Evolutionary conservation across 1,140 invertebrate species (phyloP).

Genomic region (Trachymyrmex cornetzi): DNA sequence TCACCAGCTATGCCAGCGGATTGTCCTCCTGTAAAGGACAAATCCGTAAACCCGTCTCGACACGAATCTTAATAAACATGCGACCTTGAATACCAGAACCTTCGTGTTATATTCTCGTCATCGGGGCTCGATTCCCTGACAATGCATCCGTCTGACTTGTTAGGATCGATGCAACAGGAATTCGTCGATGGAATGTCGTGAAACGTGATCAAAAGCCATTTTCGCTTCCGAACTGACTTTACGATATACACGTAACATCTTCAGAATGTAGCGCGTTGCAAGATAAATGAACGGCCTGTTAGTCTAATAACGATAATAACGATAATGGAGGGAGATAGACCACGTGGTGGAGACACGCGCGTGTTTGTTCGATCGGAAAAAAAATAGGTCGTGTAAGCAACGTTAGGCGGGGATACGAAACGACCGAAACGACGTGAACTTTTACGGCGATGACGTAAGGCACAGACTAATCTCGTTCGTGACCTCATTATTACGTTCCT

Average conservation of each 20-base stretch:
- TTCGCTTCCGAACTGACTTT: slow-evolving; percentile 2
- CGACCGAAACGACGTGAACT: slow-evolving; percentile 34
- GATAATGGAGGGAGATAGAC: too few relatives aligned
- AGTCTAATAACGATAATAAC: slow-evolving; percentile 1
- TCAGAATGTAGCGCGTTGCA: too few relatives aligned
- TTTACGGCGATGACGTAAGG: slow-evolving; percentile 58
- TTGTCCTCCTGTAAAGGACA: slow-evolving; percentile 48
- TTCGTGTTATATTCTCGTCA: slow-evolving; percentile 66
- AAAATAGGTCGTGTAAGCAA: slow-evolving; percentile 22
- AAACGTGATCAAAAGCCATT: background rate
- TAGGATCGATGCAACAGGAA: background rate
- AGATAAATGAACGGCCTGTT: slow-evolving; percentile 8
- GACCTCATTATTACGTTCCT: slow-evolving; percentile 46
- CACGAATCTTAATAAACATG: slow-evolving; percentile 68
- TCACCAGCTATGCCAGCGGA: background rate
- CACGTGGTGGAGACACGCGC: background rate
- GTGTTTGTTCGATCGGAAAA: slow-evolving; percentile 10
- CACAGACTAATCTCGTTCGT: slow-evolving; percentile 66
- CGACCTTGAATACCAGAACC: slow-evolving; percentile 70
- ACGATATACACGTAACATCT: background rate
- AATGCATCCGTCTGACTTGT: background rate
- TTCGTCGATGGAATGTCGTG: slow-evolving; percentile 4
- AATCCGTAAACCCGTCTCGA: slow-evolving; percentile 67
- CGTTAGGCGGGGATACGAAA: background rate
- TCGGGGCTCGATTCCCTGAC: slow-evolving; percentile 46